Evolutionary conservation across 2,113 vertebrate species (phyloP).

Genomic region (Phalacrocorax brasilianus): DNA sequence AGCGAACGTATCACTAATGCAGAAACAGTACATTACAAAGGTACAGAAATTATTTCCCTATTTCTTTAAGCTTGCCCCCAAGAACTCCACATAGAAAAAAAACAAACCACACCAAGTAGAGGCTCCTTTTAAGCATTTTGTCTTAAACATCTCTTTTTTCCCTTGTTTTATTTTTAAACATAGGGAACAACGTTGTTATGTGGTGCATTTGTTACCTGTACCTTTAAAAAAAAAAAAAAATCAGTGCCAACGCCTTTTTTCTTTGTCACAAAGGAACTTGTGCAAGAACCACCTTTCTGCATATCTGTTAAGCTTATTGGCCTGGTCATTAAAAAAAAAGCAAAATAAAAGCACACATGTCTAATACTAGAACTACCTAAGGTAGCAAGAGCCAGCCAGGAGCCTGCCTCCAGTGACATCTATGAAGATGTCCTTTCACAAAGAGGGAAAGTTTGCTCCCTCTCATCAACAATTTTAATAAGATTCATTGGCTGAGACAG

Average conservation of each 20-base stretch:
- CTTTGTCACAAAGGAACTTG: neutral
- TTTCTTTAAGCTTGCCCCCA: neutral
- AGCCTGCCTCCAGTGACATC: neutral
- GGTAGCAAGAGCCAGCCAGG: neutral
- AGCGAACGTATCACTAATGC: neutral
- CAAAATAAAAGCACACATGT: neutral
- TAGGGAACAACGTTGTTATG: neutral
- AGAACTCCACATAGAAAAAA: neutral
- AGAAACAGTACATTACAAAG: neutral
- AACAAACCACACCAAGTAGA: neutral
- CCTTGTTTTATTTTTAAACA: neutral
- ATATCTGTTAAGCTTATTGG: neutral
- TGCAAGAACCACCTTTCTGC: neutral
- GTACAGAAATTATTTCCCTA: neutral
- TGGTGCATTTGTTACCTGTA: neutral
- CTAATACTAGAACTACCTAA: neutral
- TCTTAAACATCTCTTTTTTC: neutral
- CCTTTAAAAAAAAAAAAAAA: neutral
- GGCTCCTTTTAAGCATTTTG: neutral
- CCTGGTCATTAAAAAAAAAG: neutral
- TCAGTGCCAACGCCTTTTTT: accelerated
- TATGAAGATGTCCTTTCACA: constrained; percentile 17
- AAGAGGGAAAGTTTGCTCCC: neutral
- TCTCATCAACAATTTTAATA: constrained; percentile 27
- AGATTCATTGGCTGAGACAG: constrained; percentile 33